These are phyloP conservation scores for Mastomys natalensis DNA, from an alignment of 2,113 vertebrate genomes.

Conservation along the genomic window DNA sequence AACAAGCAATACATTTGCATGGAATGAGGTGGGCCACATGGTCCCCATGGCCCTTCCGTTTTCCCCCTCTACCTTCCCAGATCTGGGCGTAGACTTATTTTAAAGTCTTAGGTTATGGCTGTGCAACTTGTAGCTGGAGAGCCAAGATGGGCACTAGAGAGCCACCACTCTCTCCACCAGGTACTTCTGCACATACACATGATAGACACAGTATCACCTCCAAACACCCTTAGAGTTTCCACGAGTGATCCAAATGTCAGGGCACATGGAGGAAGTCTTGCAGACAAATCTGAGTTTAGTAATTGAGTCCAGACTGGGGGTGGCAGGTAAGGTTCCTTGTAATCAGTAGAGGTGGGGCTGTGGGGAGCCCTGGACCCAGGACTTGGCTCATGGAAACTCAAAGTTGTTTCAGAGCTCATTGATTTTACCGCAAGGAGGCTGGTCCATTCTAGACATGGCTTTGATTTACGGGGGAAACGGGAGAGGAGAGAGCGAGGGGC, in stretches of 20 bases:
- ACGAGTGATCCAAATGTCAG: neutral
- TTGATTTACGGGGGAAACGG: neutral
- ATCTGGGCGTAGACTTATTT: neutral
- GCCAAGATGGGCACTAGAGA: neutral
- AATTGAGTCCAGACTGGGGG: neutral
- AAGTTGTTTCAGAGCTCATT: slow-evolving; percentile 7
- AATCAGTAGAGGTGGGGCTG: neutral
- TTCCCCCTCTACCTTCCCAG: neutral
- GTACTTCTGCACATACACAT: neutral
- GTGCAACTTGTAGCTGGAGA: neutral
- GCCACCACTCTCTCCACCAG: too few species aligned
- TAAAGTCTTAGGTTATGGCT: neutral
- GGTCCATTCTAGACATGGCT: slow-evolving; percentile 69
- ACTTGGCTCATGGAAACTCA: neutral
- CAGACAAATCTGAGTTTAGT: neutral
- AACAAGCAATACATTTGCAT: neutral
- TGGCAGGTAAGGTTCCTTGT: neutral
- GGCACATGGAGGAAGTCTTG: neutral
- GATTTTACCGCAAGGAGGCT: slow-evolving; percentile 43
- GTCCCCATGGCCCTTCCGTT: neutral
- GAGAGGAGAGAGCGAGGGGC: neutral
- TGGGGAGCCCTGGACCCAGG: neutral
- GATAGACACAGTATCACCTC: neutral
- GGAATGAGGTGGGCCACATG: neutral
- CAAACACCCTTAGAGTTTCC: neutral